These are phyloP conservation scores for Phyllostomus discolor DNA, from an alignment of 2,113 vertebrate species.

Conservation along the genomic window DNA sequence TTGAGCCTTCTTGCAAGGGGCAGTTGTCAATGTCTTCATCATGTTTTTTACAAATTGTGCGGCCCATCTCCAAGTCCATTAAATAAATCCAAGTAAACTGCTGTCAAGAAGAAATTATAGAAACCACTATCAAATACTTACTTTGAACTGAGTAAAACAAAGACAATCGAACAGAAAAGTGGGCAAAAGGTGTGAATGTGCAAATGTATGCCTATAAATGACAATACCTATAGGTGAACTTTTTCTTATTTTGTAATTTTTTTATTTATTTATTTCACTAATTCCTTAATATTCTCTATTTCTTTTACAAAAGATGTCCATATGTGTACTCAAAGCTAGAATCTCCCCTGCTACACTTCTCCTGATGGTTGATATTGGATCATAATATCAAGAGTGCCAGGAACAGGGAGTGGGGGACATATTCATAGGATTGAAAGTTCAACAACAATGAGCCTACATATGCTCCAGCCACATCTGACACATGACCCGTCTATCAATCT, in stretches of 20 bases:
- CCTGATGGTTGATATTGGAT: too few species aligned
- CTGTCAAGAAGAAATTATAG: conserved; percentile 32
- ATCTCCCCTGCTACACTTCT: not conserved
- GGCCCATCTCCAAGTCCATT: conserved; percentile 49
- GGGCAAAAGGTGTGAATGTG: not conserved
- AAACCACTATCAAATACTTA: not conserved
- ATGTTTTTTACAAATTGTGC: conserved; percentile 39
- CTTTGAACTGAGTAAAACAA: not conserved
- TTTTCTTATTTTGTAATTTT: not conserved
- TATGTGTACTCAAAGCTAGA: not conserved
- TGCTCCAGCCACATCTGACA: not conserved
- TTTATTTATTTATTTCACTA: not conserved
- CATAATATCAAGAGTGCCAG: accelerated
- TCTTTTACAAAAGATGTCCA: not conserved
- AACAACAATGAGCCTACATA: not conserved
- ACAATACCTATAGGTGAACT: not conserved
- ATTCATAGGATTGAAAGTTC: too few species aligned
- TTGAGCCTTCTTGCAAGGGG: conserved; percentile 2
- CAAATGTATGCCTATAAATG: not conserved
- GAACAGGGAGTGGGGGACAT: not conserved
- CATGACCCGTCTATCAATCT: accelerated
- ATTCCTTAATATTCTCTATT: not conserved
- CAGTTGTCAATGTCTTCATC: conserved; percentile 59
- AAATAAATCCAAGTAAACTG: not conserved
- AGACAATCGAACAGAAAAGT: not conserved